Base-by-base conservation (phyloP, 2,113 vertebrate genomes). In the Zosterops lateralis region DNA sequence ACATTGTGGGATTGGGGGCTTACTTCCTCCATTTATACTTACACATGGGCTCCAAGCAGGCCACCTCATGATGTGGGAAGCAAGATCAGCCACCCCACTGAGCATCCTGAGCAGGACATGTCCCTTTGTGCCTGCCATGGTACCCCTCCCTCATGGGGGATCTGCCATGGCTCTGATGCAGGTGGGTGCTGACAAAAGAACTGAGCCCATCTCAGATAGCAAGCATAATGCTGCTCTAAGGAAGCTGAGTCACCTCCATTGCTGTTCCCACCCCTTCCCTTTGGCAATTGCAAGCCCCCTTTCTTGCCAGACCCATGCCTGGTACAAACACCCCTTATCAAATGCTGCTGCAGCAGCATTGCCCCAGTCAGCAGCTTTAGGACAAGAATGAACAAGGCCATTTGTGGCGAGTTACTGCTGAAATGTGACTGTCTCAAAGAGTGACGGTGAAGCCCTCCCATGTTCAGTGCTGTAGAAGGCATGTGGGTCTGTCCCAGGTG, bases 351-450 rank as follows among this genome's bases (percentile, higher is more conserved):
- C 19, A 42, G 32, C 76, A 68, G 24, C 0, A 1, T 16, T 60
- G 34, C 24, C 26, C 17, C 20, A 10, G 26, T 9, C 3, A 17
- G 40, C 25, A 79, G 62, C 53, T 29, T 42, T n/a, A 51, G 50
- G 54, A 34, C 44, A 42, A 28, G 40, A 42, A 34, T 0, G 0
- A 80, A 45, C 6, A 24, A 48, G 17, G 60, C 6, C 10, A 28
- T 4, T 32, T 44, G 26, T 44, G 36, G 47, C 0, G 1, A 38
- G 26, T 32, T 77, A 8, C 22, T 9, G 38, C 54, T 51, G 38
- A 47, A n/a, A 47, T 0, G 3, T 20, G 36, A 6, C 32, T 4
- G 20, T n/a, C 40, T 24, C n/a, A 8, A 29, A 32, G 36, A 68
- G 38, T 5, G 8, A 2, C 1, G 32, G 19, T 14, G 77, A 34